Conservation (phyloP, 35 echinoderm and acorn worm species). For the Hemicentrotus pulcherrimus region DNA sequence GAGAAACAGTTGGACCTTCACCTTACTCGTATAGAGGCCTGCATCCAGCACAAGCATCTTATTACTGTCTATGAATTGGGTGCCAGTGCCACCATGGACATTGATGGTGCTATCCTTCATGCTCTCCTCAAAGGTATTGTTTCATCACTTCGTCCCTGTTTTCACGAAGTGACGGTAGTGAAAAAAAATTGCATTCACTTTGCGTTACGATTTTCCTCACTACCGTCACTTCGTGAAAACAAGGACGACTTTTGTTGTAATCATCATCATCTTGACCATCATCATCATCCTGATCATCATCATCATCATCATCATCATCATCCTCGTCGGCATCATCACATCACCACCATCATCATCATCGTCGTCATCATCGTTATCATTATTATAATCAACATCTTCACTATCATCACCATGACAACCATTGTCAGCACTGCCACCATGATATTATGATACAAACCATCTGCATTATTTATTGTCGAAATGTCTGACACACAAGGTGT, state of each 20-base stretch:
- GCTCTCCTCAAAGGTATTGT: constrained; percentile 86
- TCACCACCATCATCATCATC: neutral
- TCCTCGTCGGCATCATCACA: neutral
- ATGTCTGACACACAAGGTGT: neutral
- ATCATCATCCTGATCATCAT: neutral
- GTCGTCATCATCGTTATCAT: neutral
- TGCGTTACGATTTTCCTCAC: too few relatives aligned
- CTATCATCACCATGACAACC: neutral
- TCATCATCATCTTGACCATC: too few relatives aligned
- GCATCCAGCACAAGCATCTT: constrained; percentile 66
- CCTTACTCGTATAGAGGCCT: constrained; percentile 79
- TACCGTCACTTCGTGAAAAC: too few relatives aligned
- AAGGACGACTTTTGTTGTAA: too few relatives aligned
- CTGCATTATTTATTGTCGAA: neutral
- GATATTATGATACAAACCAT: neutral
- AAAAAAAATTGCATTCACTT: too few relatives aligned
- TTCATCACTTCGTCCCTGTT: too few relatives aligned
- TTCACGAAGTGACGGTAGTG: too few relatives aligned
- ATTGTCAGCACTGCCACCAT: neutral
- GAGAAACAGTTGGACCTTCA: constrained; percentile 74
- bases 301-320: neutral
- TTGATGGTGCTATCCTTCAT: constrained; percentile 89
- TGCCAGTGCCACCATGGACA: constrained; percentile 62
- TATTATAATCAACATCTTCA: too few relatives aligned
- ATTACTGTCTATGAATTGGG: constrained; percentile 90